Conservation (phyloP, 2,797 vertebrate species). For the Alca torda region DNA sequence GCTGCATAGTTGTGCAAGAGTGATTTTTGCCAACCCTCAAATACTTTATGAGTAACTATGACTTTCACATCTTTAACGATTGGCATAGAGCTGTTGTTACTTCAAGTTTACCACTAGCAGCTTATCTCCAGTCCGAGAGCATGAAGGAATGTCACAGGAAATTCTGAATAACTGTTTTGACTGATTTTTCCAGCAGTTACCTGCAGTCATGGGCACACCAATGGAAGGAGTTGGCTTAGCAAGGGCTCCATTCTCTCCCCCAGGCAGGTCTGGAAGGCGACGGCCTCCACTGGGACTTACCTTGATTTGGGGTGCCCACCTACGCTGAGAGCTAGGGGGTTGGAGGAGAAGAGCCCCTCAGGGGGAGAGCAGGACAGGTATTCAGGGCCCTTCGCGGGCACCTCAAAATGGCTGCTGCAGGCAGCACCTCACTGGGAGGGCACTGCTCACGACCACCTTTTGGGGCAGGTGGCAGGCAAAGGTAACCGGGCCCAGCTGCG, state of each 20-base stretch:
- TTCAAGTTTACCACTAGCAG: neutral
- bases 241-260: too few relatives aligned
- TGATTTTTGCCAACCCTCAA: neutral
- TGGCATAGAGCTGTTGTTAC: too few relatives aligned
- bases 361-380: neutral
- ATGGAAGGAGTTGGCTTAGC: rapidly evolving
- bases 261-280: neutral
- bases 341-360: neutral
- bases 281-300: neutral
- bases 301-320: neutral
- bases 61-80: neutral
- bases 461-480: neutral
- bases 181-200: rapidly evolving
- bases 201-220: rapidly evolving
- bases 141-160: rapidly evolving
- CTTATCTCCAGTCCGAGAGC: rapidly evolving
- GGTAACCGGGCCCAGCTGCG: neutral
- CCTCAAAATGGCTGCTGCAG: neutral
- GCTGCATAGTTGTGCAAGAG: rapidly evolving
- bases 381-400: neutral
- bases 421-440: too few relatives aligned
- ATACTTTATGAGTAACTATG: neutral
- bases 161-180: rapidly evolving
- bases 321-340: too few relatives aligned
- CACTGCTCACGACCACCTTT: neutral